Evolutionary conservation across 2,888 invertebrate genomes (phyloP).

Genomic region (Drosophila subquinaria): DNA sequence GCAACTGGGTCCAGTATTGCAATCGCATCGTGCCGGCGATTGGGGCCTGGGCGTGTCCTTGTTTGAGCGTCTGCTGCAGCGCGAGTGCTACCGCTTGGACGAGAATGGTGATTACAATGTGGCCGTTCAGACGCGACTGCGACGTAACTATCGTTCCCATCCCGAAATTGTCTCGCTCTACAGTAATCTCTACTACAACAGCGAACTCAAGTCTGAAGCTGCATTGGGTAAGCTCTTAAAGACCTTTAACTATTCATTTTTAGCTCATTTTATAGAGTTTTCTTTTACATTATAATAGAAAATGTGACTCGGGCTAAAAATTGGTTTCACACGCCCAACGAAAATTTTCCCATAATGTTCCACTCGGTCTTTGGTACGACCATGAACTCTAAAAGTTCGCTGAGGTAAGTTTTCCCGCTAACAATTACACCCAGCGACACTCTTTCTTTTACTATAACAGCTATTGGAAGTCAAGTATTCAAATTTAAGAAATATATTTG

Average conservation of each 20-base stretch:
- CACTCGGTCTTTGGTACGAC: conserved; percentile 87
- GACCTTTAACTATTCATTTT: neutral
- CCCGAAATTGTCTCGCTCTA: conserved; percentile 88
- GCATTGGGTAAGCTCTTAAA: conserved; percentile 48
- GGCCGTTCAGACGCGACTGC: conserved; percentile 90
- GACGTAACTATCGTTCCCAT: conserved; percentile 91
- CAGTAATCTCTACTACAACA: conserved; percentile 90
- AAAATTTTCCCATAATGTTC: conserved; percentile 87
- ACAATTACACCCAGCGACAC: too few relatives aligned
- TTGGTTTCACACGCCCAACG: conserved; percentile 86
- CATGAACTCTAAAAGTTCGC: conserved; percentile 52
- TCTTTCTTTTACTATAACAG: too few relatives aligned
- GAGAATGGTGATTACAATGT: conserved; percentile 86
- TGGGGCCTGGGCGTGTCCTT: conserved; percentile 86
- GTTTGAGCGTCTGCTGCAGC: conserved; percentile 89
- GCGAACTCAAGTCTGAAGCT: conserved; percentile 87
- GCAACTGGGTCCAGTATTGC: conserved; percentile 89
- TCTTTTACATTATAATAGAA: conserved; percentile 45
- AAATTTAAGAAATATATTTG: too few relatives aligned
- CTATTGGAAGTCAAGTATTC: too few relatives aligned
- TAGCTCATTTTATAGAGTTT: neutral
- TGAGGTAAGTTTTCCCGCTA: conserved; percentile 56
- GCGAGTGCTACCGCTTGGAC: conserved; percentile 83
- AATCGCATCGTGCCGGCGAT: conserved; percentile 81
- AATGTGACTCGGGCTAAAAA: conserved; percentile 54